Base-by-base conservation (phyloP, 2,797 vertebrate genomes). In the Leptoclinus maculatus region DNA sequence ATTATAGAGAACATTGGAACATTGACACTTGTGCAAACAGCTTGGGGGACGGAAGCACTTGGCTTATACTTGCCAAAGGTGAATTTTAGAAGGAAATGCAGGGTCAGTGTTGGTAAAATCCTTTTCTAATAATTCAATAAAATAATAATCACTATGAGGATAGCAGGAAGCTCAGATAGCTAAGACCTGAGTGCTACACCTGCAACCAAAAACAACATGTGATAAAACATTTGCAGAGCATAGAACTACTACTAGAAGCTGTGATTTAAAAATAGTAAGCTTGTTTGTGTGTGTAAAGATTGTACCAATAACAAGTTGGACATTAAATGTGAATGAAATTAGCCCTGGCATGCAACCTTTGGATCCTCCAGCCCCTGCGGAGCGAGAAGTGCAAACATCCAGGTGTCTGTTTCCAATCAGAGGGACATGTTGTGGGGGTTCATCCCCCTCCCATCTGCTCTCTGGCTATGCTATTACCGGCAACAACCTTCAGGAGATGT, bases 331-430 rank as follows among this genome's bases (percentile, higher is more conserved):
- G n/a, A 64, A 62, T 67, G 25, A 51, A 74, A 56, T 78, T 12
- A 80, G 11, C 41, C 12, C 51, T 45, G 14, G 21, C 3, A 29
- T 64, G 47, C 38, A 51, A 47, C 29, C 49, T 78, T 41, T 66
- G 45, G 49, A 60, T 66, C 36, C 43, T 74, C 39, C 45, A 70
- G 27, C 17, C 64, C 58, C 54, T 65, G 10, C 62, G 38, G 29
- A 56, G 10, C 9, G 39, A 84, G 70, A 80, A 38, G 43, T 63
- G 63, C 71, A 74, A 84, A 81, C 51, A 80, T 79, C n/a, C 71
- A 53, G 29, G 49, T 74, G 39, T 74, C 83, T 88, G 90, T 86
- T 90, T 87, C 76, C 43, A 79, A 89, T 91, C 82, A 84, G 27
- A 19, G 16, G 54, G 54, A 85, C 72, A n/a, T 12, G 56, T 17